A percentile compares a stretch with the other conserved stretches of the same genome.
Conservation (phyloP, 2,888 invertebrate species). For the Xestia rhomboidea region DNA sequence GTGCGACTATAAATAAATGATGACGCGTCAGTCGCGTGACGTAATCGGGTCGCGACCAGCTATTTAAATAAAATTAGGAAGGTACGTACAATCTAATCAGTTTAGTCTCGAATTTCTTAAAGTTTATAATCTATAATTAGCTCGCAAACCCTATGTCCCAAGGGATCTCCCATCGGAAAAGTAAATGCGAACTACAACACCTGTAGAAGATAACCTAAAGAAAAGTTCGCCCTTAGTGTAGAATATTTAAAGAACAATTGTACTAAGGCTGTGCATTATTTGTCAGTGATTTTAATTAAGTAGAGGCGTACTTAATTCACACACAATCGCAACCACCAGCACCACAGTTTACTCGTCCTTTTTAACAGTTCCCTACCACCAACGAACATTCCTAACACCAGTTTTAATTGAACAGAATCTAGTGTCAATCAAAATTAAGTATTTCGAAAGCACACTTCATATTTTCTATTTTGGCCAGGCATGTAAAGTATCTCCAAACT, state of each 20-base stretch:
- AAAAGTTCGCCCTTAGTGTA: background rate
- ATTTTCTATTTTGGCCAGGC: background rate
- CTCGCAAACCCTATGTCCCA: too few species aligned
- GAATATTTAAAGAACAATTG: background rate
- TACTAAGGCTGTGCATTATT: background rate
- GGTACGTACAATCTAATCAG: background rate
- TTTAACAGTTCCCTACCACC: too few species aligned
- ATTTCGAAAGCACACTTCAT: too few species aligned
- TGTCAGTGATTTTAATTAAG: too few species aligned
- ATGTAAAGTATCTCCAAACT: background rate
- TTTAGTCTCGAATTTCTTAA: background rate
- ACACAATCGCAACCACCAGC: background rate
- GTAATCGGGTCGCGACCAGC: slow-evolving; percentile 32
- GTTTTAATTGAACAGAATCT: too few species aligned
- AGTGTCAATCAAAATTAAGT: too few species aligned
- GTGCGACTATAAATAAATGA: slow-evolving; percentile 49
- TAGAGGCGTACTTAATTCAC: background rate
- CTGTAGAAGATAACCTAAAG: too few species aligned
- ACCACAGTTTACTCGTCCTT: too few species aligned
- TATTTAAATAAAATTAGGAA: background rate
- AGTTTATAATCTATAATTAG: background rate
- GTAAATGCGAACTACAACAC: background rate
- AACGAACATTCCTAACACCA: too few species aligned
- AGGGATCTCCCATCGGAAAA: background rate
- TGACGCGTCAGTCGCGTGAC: slow-evolving; percentile 51